Conservation (phyloP, 2,797 vertebrate species). For the Rhinoraja longicauda region DNA sequence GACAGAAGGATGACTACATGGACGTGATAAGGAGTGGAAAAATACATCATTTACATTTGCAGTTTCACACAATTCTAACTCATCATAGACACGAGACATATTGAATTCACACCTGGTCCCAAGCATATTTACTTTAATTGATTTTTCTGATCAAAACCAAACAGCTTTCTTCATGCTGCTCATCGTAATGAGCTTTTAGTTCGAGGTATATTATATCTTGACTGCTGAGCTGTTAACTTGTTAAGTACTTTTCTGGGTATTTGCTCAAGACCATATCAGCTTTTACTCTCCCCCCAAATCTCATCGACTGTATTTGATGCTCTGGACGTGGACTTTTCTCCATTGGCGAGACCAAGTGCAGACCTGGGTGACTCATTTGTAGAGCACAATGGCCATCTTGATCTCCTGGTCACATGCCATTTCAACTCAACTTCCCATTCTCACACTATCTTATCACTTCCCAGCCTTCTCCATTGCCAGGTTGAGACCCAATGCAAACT, state of each 20-base stretch:
- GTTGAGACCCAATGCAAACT: no score
- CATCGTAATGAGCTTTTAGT: conserved; percentile 8
- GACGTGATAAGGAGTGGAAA: neutral
- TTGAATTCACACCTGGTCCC: conserved; percentile 26
- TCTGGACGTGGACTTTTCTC: no score
- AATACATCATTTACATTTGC: conserved; percentile 10
- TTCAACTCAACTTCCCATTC: no score
- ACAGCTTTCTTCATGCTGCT: conserved; percentile 12
- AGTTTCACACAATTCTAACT: neutral
- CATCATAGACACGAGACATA: neutral
- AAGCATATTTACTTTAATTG: conserved; percentile 24
- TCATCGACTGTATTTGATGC: no score
- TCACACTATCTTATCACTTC: no score
- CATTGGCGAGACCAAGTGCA: no score
- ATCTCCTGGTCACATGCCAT: no score
- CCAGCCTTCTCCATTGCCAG: no score
- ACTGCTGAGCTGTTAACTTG: conserved; percentile 16
- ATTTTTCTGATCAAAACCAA: conserved; percentile 32
- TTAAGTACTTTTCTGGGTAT: neutral
- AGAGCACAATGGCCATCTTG: no score
- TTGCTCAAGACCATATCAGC: neutral
- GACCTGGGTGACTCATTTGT: no score
- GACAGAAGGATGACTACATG: neutral
- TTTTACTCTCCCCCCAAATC: neutral
- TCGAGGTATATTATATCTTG: conserved; percentile 1